phyloP scores from a whole-genome alignment of 1,140 invertebrate species.

The Neodiprion lecontei region DNA sequence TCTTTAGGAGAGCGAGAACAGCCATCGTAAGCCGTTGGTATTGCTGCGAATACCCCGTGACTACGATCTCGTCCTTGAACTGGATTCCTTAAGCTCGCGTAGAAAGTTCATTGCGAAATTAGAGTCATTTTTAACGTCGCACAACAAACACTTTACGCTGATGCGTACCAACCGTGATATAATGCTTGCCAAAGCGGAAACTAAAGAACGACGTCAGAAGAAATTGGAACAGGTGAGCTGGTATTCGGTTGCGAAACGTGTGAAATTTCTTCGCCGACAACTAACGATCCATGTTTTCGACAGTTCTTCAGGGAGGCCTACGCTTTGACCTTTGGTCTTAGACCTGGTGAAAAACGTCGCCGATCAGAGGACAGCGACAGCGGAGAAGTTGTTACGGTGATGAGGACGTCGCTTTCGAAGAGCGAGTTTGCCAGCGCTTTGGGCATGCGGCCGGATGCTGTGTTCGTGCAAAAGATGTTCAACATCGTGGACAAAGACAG shows the following conservation, averaged over 20 bases:
- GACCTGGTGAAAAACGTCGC: conserved; percentile 74
- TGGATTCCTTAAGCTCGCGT: conserved; percentile 81
- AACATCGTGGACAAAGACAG: conserved; percentile 97
- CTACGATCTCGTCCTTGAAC: conserved; percentile 95
- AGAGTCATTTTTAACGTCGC: conserved; percentile 80
- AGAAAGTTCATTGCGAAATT: conserved; percentile 92
- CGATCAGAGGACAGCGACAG: conserved; percentile 77
- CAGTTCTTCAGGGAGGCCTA: conserved; percentile 98
- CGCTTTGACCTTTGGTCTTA: conserved; percentile 89
- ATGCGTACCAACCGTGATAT: conserved; percentile 75
- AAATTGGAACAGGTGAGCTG: conserved; percentile 77
- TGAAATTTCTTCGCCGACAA: neutral
- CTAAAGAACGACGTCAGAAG: conserved; percentile 91
- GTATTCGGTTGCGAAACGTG: neutral
- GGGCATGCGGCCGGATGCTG: conserved; percentile 94
- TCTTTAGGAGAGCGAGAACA: conserved; percentile 71
- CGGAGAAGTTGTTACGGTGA: conserved; percentile 88
- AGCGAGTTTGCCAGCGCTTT: conserved; percentile 96
- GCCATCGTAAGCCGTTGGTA: conserved; percentile 83
- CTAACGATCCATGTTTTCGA: neutral
- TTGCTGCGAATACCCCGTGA: conserved; percentile 88
- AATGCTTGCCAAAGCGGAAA: conserved; percentile 93
- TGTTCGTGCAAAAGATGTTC: conserved; percentile 99
- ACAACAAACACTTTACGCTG: conserved; percentile 81
- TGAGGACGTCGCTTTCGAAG: conserved; percentile 92